Evolutionary conservation across 2,888 invertebrate genomes (phyloP), one percentile per base, ranked within the genome.

Genomic region (Troglohyphantes excavatus): DNA sequence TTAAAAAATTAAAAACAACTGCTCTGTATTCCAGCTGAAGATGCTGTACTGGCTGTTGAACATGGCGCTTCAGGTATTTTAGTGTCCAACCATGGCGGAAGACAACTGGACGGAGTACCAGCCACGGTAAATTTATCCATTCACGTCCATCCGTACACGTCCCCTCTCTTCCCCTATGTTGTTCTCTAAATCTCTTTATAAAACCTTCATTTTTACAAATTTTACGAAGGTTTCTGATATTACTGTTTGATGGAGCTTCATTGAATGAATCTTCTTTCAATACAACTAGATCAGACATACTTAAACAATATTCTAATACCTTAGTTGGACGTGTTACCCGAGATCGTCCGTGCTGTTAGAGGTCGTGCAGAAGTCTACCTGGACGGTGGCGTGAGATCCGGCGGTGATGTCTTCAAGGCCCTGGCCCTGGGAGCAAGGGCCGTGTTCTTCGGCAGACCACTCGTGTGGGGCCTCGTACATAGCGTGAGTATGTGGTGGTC

Each of bases 1-100:
- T n/a, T n/a, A n/a, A n/a, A n/a, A n/a, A n/a, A n/a, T n/a, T n/a
- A n/a, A n/a, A n/a, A n/a, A n/a, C n/a, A n/a, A n/a, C n/a, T n/a
- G n/a, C n/a, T n/a, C n/a, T 61, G 92, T 92, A 93, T 98, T 59
- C 96, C 97, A 83, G 95, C 95, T 0, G 97, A 98, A 93, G 98
- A 98, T 94, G 98, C 98, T 0, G 92, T 95, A 19, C 94, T 95
- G 92, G 98, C 96, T 0, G 94, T 94, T 2, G 94, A 97, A 91
- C 94, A 95, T 79, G 98, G 97, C 2, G 97, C 96, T 67, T 94
- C 95, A 1, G 98, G 95, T 0, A 95, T 98, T 81, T 94, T 97
- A 89, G 98, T 98, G 2, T 98, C 98, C 0, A 98, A 98, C 94
- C 98, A 98, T 93, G 98, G 98, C 0, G 98, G 96, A 0, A 95